Percentiles rank a stretch among this genome's conserved stretches.
These are phyloP conservation scores for Chrysolina oricalcia DNA, from an alignment of 2,888 invertebrate genomes.

Conservation along the genomic window DNA sequence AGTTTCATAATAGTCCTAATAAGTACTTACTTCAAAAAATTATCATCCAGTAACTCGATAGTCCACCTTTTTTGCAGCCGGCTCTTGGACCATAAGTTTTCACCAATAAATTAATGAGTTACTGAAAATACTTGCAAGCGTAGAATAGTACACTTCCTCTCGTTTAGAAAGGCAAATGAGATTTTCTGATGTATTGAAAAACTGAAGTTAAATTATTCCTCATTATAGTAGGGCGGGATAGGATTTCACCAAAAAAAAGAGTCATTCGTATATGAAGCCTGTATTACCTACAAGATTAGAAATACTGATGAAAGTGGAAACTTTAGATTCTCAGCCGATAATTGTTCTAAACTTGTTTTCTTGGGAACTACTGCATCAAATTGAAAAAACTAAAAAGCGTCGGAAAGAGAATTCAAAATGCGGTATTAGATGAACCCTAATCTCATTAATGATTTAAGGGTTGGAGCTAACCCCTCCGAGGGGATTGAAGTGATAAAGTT, in stretches of 20 bases:
- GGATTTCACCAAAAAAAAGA: slow-evolving; percentile 3
- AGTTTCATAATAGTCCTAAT: not conserved
- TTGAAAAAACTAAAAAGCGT: no score
- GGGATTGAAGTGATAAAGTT: no score
- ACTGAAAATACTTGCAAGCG: not conserved
- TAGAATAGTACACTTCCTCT: not conserved
- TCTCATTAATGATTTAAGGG: no score
- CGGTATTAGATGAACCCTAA: no score
- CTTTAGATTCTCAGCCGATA: not conserved
- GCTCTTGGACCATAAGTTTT: no score
- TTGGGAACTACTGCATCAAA: no score
- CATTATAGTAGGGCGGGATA: not conserved
- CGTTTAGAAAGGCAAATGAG: not conserved
- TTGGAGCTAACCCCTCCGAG: no score
- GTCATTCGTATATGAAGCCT: not conserved
- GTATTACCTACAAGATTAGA: not conserved
- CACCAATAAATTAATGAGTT: not conserved
- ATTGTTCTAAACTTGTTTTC: no score
- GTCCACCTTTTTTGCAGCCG: no score
- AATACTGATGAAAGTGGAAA: not conserved
- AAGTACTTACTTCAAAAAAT: not conserved
- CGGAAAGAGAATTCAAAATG: no score
- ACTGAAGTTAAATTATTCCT: not conserved
- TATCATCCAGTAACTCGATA: not conserved
- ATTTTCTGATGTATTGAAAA: no score